phyloP scores from a whole-genome alignment of 2,888 invertebrate genomes.

The Dolomedes plantarius region DNA sequence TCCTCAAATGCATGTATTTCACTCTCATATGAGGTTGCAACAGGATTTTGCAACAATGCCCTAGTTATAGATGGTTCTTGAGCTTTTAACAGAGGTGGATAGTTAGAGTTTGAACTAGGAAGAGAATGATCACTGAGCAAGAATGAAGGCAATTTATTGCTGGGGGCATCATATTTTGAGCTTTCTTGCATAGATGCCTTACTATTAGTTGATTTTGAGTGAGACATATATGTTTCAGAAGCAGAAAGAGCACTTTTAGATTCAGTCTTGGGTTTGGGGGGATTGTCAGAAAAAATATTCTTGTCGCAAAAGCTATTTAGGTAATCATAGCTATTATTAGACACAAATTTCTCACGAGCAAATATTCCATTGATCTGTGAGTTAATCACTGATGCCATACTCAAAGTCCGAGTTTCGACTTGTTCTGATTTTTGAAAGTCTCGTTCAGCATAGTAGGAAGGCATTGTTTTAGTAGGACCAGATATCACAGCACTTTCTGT shows the following conservation, averaged over 20 bases:
- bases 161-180: conserved; percentile 40
- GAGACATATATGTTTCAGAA: background rate
- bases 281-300: background rate
- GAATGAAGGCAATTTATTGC: conserved; percentile 32
- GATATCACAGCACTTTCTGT: conserved; percentile 23
- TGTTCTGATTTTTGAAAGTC: conserved; percentile 27
- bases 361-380: conserved; percentile 64
- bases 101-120: background rate
- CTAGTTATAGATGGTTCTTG: conserved; percentile 18
- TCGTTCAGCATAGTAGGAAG: conserved; percentile 4
- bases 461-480: conserved; percentile 25
- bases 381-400: conserved; percentile 51
- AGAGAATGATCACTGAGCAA: conserved; percentile 12
- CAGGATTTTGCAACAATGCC: conserved; percentile 18
- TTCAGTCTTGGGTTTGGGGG: conserved; percentile 21
- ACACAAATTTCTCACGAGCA: conserved; percentile 45
- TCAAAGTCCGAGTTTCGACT: conserved; percentile 55
- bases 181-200: conserved; percentile 22
- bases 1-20: conserved; percentile 13
- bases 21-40: conserved; percentile 11
- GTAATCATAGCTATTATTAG: conserved; percentile 38
- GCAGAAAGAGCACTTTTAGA: conserved; percentile 20
- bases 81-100: conserved; percentile 3
- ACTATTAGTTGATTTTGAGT: conserved; percentile 4
- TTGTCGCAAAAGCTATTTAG: conserved; percentile 3